A percentile compares a stretch with the other conserved stretches of the same genome.
Evolutionary conservation across 2,797 vertebrate species (phyloP).

Genomic region (Chelonia mydas): DNA sequence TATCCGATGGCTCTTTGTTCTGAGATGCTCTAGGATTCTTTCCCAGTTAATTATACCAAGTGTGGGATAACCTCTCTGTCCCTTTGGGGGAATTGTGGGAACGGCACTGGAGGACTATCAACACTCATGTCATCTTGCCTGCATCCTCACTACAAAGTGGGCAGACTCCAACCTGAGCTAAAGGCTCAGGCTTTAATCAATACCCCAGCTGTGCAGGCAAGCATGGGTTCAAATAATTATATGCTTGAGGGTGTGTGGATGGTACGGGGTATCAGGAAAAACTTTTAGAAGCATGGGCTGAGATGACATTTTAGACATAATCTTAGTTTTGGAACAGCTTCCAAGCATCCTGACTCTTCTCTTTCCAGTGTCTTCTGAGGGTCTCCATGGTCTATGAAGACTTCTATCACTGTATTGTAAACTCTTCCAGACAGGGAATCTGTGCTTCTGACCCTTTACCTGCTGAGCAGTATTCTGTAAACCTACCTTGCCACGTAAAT

Average conservation of each 20-base stretch:
- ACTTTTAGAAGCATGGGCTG: background rate
- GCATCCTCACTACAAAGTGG: background rate
- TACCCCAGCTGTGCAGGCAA: background rate
- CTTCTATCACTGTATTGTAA: background rate
- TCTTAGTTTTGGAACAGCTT: background rate
- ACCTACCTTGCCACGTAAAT: background rate
- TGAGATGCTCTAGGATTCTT: background rate
- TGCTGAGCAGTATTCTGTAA: fast-evolving
- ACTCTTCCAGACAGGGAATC: background rate
- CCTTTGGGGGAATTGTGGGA: background rate
- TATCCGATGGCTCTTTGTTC: too few relatives aligned
- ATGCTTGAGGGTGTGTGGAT: background rate
- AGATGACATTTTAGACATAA: background rate
- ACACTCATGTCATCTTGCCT: background rate
- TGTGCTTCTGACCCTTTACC: background rate
- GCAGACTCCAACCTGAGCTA: background rate
- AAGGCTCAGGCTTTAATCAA: background rate
- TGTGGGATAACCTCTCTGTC: background rate
- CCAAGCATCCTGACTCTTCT: background rate
- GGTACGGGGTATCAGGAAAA: background rate
- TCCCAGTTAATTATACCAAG: background rate
- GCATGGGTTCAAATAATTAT: background rate
- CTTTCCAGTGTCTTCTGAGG: background rate
- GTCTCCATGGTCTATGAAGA: background rate
- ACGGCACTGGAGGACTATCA: background rate